Evolutionary conservation across 2,888 invertebrate genomes (phyloP).

Genomic region (Diarsia brunnea): DNA sequence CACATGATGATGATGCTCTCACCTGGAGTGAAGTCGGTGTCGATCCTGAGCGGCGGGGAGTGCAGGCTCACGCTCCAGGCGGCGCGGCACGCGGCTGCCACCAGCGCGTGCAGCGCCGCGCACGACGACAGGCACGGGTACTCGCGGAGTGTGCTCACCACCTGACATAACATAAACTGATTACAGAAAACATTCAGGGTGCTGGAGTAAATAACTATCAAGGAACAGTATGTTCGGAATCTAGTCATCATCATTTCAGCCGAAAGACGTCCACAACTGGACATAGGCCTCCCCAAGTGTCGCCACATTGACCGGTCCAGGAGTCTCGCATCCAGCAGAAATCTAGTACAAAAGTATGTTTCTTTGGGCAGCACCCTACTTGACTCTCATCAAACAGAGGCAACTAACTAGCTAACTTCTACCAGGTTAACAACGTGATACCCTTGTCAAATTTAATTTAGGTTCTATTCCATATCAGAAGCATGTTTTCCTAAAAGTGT

Average conservation of each 20-base stretch:
- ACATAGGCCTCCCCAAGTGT: too few relatives aligned
- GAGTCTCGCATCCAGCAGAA: background rate
- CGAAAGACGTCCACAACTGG: too few relatives aligned
- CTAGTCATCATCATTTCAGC: background rate
- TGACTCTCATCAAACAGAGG: background rate
- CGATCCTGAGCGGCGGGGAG: constrained; percentile 92
- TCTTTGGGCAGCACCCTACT: background rate
- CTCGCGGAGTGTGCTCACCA: constrained; percentile 97
- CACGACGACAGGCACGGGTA: constrained; percentile 97
- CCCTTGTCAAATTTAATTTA: background rate
- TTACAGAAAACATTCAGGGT: background rate
- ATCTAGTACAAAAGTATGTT: background rate
- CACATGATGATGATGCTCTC: background rate
- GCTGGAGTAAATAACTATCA: background rate
- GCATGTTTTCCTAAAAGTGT: background rate
- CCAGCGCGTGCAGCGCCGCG: constrained; percentile 94
- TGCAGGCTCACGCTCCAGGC: constrained; percentile 97
- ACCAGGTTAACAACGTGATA: background rate
- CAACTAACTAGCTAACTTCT: background rate
- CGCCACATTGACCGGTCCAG: too few relatives aligned
- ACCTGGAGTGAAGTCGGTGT: constrained; percentile 93
- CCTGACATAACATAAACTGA: constrained; percentile 85
- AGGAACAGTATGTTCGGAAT: background rate
- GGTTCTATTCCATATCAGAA: background rate
- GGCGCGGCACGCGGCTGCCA: constrained; percentile 95